These are phyloP conservation scores for Smittia aterrima DNA, from an alignment of 2,888 invertebrate genomes.

Conservation along the genomic window DNA sequence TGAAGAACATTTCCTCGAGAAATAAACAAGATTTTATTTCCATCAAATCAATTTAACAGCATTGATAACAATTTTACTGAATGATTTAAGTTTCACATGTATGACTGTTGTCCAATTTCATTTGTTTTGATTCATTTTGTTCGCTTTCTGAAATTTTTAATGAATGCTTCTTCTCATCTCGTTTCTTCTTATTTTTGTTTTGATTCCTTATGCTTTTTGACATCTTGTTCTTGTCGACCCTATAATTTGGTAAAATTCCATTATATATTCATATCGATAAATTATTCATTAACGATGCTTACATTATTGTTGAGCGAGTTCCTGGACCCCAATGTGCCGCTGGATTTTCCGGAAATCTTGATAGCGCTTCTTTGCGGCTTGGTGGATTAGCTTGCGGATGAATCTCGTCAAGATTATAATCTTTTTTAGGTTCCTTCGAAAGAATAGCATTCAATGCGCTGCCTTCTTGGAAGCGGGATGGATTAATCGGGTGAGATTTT, in stretches of 20 bases:
- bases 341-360: slow-evolving; percentile 86
- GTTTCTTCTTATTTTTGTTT: slow-evolving; percentile 60
- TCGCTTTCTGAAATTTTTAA: background rate
- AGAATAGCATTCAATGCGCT: slow-evolving; percentile 57
- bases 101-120: background rate
- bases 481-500: slow-evolving; percentile 63
- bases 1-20: too few species aligned
- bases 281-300: too few species aligned
- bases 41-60: too few species aligned
- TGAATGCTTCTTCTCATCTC: background rate
- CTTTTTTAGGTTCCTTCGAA: slow-evolving; percentile 54
- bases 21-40: too few species aligned
- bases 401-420: slow-evolving; percentile 54
- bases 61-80: background rate
- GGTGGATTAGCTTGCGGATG: slow-evolving; percentile 72
- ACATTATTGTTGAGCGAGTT: slow-evolving; percentile 74
- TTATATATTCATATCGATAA: too few species aligned
- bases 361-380: slow-evolving; percentile 68
- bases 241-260: too few species aligned
- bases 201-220: slow-evolving; percentile 65
- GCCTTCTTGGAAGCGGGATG: slow-evolving; percentile 58
- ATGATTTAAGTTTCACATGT: background rate
- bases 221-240: slow-evolving; percentile 62
- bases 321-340: slow-evolving; percentile 90
- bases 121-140: background rate